Percentiles rank a stretch among this genome's conserved stretches.
These are phyloP conservation scores for Xestia rhomboidea DNA, from an alignment of 2,888 invertebrate genomes.

Conservation along the genomic window DNA sequence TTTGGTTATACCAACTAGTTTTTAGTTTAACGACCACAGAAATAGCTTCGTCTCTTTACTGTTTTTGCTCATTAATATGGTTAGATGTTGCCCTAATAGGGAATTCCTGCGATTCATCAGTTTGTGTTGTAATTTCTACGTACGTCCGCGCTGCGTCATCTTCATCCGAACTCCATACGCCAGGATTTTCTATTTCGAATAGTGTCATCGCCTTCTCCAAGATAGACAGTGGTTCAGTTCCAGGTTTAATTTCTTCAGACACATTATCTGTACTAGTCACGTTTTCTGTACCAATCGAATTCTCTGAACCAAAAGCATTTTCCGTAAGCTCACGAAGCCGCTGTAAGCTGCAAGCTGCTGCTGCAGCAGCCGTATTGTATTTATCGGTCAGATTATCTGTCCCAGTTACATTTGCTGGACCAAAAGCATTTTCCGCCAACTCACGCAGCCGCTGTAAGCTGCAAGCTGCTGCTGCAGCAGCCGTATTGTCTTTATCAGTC, in stretches of 20 bases:
- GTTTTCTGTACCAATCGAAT: neutral
- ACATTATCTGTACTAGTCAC: neutral
- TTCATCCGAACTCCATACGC: conserved; percentile 45
- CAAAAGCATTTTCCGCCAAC: neutral
- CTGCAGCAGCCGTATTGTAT: neutral
- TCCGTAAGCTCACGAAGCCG: neutral
- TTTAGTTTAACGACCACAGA: neutral
- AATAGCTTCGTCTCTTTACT: neutral
- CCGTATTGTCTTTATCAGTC: neutral
- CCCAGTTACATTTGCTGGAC: neutral
- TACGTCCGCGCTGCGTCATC: conserved; percentile 20
- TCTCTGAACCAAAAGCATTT: neutral
- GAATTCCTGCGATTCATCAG: conserved; percentile 24
- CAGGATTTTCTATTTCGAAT: conserved; percentile 42
- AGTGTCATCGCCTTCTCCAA: conserved; percentile 42
- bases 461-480: neutral
- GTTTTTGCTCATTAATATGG: neutral
- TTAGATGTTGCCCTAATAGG: conserved; percentile 24
- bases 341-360: too few species aligned
- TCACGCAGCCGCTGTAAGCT: too few species aligned
- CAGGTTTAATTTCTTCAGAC: neutral
- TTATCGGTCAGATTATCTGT: neutral
- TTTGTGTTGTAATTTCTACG: conserved; percentile 31
- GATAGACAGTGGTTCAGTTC: conserved; percentile 22
- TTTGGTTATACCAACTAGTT: neutral